Evolutionary conservation across 2,797 vertebrate genomes (phyloP).

Genomic region (Parambassis ranga): DNA sequence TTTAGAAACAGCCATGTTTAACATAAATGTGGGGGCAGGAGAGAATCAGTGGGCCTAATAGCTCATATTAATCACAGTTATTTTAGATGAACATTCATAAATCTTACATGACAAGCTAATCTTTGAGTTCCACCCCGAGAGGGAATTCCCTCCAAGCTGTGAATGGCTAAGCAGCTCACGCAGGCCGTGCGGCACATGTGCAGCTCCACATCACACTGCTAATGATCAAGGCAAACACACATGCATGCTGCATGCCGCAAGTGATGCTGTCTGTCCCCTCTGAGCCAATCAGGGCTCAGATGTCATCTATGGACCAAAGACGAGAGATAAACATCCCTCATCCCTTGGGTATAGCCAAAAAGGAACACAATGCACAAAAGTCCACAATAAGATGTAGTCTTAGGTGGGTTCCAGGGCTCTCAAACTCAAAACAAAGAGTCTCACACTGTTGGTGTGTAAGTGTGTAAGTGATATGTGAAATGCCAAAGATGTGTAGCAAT

Average conservation of each 20-base stretch:
- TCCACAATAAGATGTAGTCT: too few relatives aligned
- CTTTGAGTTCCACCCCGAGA: conserved; percentile 28
- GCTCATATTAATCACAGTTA: conserved; percentile 70
- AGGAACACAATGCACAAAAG: too few relatives aligned
- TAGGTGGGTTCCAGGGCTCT: too few relatives aligned
- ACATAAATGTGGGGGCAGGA: conserved; percentile 31
- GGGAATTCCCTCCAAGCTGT: conserved; percentile 39
- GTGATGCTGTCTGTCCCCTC: neutral
- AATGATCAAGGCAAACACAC: neutral
- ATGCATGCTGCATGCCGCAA: neutral
- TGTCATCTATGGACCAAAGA: too few relatives aligned
- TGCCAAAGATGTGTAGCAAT: too few relatives aligned
- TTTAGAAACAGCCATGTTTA: conserved; percentile 37
- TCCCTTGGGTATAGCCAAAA: too few relatives aligned
- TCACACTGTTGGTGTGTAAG: too few relatives aligned
- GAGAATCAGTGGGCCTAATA: conserved; percentile 49
- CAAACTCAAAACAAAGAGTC: too few relatives aligned
- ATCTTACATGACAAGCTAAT: conserved; percentile 63
- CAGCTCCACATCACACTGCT: conserved; percentile 1
- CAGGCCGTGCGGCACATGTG: conserved; percentile 16
- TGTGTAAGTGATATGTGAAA: too few relatives aligned
- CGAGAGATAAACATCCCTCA: too few relatives aligned
- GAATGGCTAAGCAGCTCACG: conserved; percentile 22
- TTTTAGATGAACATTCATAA: conserved; percentile 68
- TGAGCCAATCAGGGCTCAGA: neutral